Evolutionary conservation across 2,888 invertebrate genomes (phyloP).

Genomic region (Temnothorax rugatulus): DNA sequence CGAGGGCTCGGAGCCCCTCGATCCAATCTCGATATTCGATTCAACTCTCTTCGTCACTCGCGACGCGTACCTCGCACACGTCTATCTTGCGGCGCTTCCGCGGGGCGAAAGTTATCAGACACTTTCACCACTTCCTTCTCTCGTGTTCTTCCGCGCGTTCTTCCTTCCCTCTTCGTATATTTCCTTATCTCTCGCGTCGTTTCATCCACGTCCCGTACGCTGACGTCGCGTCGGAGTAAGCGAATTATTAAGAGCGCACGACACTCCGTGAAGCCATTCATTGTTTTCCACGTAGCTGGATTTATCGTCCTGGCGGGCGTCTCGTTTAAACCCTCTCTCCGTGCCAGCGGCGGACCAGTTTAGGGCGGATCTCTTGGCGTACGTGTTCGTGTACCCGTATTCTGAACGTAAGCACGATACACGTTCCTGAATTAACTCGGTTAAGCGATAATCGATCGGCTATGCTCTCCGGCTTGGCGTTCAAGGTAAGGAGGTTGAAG

Average conservation of each 20-base stretch:
- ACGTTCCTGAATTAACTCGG: slow-evolving; percentile 70
- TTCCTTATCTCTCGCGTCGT: slow-evolving; percentile 13
- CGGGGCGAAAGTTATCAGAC: slow-evolving; percentile 38
- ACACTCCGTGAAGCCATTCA: slow-evolving; percentile 27
- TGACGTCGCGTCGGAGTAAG: slow-evolving; percentile 40
- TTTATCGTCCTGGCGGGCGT: slow-evolving; percentile 64
- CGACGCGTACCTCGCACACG: neutral
- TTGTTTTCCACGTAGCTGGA: slow-evolving; percentile 57
- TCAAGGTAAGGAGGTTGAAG: slow-evolving; percentile 38
- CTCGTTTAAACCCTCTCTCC: slow-evolving; percentile 62
- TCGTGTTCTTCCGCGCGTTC: slow-evolving; percentile 2
- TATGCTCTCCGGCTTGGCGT: slow-evolving; percentile 13
- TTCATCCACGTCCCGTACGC: slow-evolving; percentile 19
- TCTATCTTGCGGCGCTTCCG: neutral
- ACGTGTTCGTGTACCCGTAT: slow-evolving; percentile 58
- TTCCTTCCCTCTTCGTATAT: slow-evolving; percentile 15
- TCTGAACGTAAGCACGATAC: slow-evolving; percentile 65
- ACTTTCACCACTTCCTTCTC: slow-evolving; percentile 6
- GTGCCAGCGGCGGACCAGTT: slow-evolving; percentile 67
- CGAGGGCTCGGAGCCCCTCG: slow-evolving; percentile 67
- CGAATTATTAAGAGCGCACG: slow-evolving; percentile 52
- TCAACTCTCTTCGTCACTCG: slow-evolving; percentile 44
- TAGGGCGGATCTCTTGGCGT: slow-evolving; percentile 68
- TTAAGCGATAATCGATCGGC: slow-evolving; percentile 65
- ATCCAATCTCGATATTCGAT: slow-evolving; percentile 75